Conservation (phyloP, 1,140 invertebrate species). For the Cydia strobilella region DNA sequence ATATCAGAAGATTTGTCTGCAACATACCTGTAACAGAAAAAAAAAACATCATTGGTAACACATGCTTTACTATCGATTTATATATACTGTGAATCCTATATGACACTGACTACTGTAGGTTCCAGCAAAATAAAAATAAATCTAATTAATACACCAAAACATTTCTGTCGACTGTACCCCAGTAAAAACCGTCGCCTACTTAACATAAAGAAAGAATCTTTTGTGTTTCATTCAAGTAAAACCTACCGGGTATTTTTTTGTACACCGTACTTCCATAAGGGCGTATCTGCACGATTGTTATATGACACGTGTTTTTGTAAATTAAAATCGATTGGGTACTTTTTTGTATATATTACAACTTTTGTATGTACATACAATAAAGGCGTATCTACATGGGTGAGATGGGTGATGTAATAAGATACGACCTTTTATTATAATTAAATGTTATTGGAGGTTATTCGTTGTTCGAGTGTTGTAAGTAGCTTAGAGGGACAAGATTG, state of each 20-base stretch:
- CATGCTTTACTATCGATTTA: background rate
- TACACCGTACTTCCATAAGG: slow-evolving; percentile 56
- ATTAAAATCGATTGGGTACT: background rate
- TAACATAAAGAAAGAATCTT: slow-evolving; percentile 75
- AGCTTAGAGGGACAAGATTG: too few relatives aligned
- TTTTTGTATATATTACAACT: too few relatives aligned
- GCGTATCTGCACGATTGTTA: background rate
- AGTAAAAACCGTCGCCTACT: slow-evolving; percentile 63
- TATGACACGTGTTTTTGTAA: background rate
- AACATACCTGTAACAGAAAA: slow-evolving; percentile 42
- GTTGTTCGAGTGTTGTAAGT: too few relatives aligned
- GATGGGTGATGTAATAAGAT: too few relatives aligned
- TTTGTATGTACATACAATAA: too few relatives aligned
- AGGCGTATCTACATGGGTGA: too few relatives aligned
- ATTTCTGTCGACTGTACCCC: slow-evolving; percentile 54
- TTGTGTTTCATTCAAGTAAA: slow-evolving; percentile 71
- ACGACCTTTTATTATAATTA: too few relatives aligned
- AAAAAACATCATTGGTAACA: background rate
- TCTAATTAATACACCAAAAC: slow-evolving; percentile 26
- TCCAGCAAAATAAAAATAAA: background rate
- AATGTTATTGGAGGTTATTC: too few relatives aligned
- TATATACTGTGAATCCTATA: too few relatives aligned
- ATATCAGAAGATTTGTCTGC: background rate
- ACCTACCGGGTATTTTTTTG: slow-evolving; percentile 75
- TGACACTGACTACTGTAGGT: too few relatives aligned